Base-by-base conservation (phyloP, 1,140 invertebrate genomes). In the Cydia splendana region DNA sequence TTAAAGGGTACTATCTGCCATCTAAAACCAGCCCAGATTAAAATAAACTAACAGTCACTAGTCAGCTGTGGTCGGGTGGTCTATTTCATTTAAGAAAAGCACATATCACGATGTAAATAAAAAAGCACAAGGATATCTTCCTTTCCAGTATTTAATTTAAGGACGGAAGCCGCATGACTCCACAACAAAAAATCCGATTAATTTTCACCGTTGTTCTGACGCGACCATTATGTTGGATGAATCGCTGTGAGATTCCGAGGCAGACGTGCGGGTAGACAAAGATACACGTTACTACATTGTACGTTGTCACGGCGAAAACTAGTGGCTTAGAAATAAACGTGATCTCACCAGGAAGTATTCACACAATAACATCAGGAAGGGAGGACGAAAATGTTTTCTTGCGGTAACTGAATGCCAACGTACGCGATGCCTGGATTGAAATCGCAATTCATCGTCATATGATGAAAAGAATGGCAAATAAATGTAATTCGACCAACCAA, bases 121-220 rank as follows among this genome's bases (percentile, higher is more conserved):
- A 81, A 85, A 85, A 86, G 81, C 82, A 77, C 77, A 82, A 85
- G 82, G 78, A 84, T 81, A 85, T 83, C 82, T 85, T 85, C 84
- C 82, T 83, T 82, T 83, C 76, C 80, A 79, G 85, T 81, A 82
- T 87, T 90, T 86, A 88, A 90, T 88, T 85, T 86, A 87, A 88
- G 82, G 87, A 88, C 91, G 91, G 91, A 91, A 91, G 88, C 88
- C 80, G 80, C 84, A 86, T 92, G 91, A 92, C 87, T 89, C 78
- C 78, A 77, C 91, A 84, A 83, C 84, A 89, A 89, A 85, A 85
- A 84, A 86, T 84, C 85, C 84, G 86, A 91, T 91, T 91, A 90
- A 90, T 91, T 87, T 86, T 79, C 81, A 82, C 77, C 82, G 82
- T 81, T 82, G 81, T 78, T 77, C 79, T 77, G 78, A 45, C 77